Evolutionary conservation across 2,113 vertebrate species (phyloP).

Genomic region (Aspiorhynchus laticeps): DNA sequence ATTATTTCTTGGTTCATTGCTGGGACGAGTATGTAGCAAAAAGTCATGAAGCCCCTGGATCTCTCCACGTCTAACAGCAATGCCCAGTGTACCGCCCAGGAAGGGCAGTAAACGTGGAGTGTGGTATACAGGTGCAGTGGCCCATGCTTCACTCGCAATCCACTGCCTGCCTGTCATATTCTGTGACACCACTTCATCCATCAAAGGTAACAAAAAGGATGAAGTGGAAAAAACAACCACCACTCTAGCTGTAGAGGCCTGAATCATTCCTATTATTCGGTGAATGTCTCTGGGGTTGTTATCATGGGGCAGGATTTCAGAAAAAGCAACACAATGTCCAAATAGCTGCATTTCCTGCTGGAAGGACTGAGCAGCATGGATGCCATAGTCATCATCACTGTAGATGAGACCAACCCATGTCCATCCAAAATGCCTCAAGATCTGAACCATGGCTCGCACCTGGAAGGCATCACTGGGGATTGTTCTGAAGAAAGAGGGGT

Average conservation of each 20-base stretch:
- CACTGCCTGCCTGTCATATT: slow-evolving; percentile 60
- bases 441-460: slow-evolving; percentile 63
- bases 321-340: slow-evolving; percentile 67
- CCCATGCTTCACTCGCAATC: slow-evolving; percentile 66
- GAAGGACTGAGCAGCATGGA: slow-evolving; percentile 62
- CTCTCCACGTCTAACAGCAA: slow-evolving; percentile 69
- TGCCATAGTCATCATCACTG: slow-evolving; percentile 70
- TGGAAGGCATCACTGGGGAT: slow-evolving; percentile 65
- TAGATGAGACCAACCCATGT: slow-evolving; percentile 68
- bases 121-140: slow-evolving; percentile 53
- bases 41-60: slow-evolving; percentile 66
- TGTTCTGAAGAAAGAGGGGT: slow-evolving; percentile 64
- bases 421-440: slow-evolving; percentile 65
- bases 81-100: slow-evolving; percentile 68
- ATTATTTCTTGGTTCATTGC: slow-evolving; percentile 43
- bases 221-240: slow-evolving; percentile 49
- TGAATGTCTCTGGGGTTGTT: slow-evolving; percentile 57
- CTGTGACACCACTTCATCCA: slow-evolving; percentile 59
- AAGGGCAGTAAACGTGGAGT: slow-evolving; percentile 58
- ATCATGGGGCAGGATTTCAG: slow-evolving; percentile 63
- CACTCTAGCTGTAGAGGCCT: slow-evolving; percentile 26
- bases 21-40: slow-evolving; percentile 58
- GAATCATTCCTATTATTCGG: slow-evolving; percentile 64
- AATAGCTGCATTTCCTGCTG: slow-evolving; percentile 54
- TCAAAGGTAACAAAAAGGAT: slow-evolving; percentile 57